These are phyloP conservation scores for Masnerella sp. DNA, from an alignment of 2,888 invertebrate species.

Conservation along the genomic window DNA sequence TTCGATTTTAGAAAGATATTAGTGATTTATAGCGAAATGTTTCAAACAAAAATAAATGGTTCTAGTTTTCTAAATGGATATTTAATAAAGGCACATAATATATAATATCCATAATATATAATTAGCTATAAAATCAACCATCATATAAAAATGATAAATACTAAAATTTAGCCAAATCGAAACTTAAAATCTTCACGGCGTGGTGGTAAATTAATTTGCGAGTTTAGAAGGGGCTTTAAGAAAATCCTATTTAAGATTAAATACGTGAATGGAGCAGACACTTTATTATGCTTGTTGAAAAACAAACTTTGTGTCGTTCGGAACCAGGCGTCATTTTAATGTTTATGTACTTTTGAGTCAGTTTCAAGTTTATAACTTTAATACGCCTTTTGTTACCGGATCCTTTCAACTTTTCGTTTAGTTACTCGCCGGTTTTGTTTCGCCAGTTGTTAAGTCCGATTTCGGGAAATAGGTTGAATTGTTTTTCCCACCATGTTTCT, in stretches of 20 bases:
- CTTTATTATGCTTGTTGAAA: conserved; percentile 52
- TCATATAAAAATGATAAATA: too few species aligned
- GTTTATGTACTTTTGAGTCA: conserved; percentile 32
- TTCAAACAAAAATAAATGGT: too few species aligned
- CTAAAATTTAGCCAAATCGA: conserved; percentile 39
- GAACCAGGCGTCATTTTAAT: conserved; percentile 47
- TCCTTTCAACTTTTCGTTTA: conserved; percentile 29
- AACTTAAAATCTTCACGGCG: conserved; percentile 51
- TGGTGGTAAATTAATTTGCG: conserved; percentile 55
- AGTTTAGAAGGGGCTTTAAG: conserved; percentile 49
- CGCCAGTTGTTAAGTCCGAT: conserved; percentile 18
- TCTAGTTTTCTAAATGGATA: too few species aligned
- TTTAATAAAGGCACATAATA: too few species aligned
- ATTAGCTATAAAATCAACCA: too few species aligned
- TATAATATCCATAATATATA: too few species aligned
- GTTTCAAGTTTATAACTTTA: conserved; percentile 46
- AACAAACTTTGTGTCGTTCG: conserved; percentile 40
- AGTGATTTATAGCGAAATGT: too few species aligned
- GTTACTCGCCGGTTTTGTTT: conserved; percentile 19
- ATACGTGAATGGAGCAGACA: conserved; percentile 46
- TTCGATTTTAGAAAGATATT: too few species aligned
- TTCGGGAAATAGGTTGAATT: neutral
- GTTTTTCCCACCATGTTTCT: too few species aligned
- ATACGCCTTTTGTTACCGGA: conserved; percentile 38
- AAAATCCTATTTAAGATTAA: conserved; percentile 55